phyloP scores from a whole-genome alignment of 2,888 invertebrate species.

The Campoplex nolae region DNA sequence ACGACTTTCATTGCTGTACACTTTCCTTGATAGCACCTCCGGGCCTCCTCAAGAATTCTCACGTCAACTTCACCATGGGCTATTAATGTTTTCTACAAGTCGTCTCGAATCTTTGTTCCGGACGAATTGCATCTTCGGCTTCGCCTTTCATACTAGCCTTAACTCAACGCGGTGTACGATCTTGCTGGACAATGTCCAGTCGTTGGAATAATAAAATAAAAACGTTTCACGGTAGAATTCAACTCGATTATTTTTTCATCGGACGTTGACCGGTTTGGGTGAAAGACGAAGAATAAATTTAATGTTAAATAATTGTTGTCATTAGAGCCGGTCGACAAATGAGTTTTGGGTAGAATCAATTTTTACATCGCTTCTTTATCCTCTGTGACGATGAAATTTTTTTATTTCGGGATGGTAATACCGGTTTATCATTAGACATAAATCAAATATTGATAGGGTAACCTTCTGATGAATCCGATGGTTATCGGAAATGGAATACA shows the following conservation, averaged over 20 bases:
- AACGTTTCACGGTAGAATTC: constrained; percentile 49
- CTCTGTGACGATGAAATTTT: not conserved
- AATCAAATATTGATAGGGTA: not conserved
- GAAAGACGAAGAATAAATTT: constrained; percentile 57
- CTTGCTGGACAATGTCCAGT: not conserved
- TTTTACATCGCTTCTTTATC: constrained; percentile 15
- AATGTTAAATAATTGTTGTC: constrained; percentile 60
- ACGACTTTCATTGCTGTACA: constrained; percentile 23
- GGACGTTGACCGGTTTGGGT: constrained; percentile 56
- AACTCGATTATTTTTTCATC: constrained; percentile 49
- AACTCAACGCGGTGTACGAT: constrained; percentile 18
- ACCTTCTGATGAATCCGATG: no score
- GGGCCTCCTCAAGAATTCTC: constrained; percentile 47
- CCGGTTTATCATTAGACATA: not conserved
- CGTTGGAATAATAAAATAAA: not conserved
- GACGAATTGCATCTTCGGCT: not conserved
- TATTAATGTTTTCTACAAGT: constrained; percentile 43
- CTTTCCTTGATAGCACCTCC: constrained; percentile 52
- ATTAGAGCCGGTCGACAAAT: not conserved
- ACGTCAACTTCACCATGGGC: constrained; percentile 29
- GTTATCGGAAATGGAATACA: no score
- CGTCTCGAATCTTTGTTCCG: constrained; percentile 21
- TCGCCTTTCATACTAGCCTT: constrained; percentile 33
- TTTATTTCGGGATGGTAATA: not conserved
- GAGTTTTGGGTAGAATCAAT: constrained; percentile 44